Conservation (phyloP, 1,140 invertebrate genomes). For the Aphaenogaster rudis region DNA sequence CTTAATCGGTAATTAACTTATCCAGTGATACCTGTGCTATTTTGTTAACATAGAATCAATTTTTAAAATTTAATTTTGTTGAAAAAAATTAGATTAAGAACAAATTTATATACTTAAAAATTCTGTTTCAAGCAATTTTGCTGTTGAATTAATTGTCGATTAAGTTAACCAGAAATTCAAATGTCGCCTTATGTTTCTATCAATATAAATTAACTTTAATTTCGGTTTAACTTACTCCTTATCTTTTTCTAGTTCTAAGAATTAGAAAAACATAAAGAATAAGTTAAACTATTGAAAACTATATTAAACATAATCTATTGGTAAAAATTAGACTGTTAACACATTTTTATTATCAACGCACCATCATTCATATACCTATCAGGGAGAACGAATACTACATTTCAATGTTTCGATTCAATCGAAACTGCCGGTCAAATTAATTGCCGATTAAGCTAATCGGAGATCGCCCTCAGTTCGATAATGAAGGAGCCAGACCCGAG, state of each 20-base stretch:
- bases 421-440: background rate
- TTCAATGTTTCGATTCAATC: background rate
- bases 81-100: background rate
- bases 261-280: no score
- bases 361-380: background rate
- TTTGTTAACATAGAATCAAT: background rate
- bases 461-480: background rate
- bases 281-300: no score
- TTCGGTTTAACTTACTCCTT: no score
- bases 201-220: no score
- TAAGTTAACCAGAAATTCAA: background rate
- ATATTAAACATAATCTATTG: no score
- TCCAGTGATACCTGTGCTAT: no score
- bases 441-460: background rate
- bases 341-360: background rate
- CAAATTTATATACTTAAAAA: background rate
- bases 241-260: no score
- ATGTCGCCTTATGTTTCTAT: background rate
- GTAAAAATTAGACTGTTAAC: background rate
- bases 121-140: background rate
- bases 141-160: background rate
- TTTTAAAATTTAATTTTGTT: background rate
- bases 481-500: background rate
- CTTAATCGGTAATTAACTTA: no score
- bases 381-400: background rate